Evolutionary conservation across 37 sponge, comb jelly and placozoan genomes (phyloP).

Genomic region (Oopsacas minuta): DNA sequence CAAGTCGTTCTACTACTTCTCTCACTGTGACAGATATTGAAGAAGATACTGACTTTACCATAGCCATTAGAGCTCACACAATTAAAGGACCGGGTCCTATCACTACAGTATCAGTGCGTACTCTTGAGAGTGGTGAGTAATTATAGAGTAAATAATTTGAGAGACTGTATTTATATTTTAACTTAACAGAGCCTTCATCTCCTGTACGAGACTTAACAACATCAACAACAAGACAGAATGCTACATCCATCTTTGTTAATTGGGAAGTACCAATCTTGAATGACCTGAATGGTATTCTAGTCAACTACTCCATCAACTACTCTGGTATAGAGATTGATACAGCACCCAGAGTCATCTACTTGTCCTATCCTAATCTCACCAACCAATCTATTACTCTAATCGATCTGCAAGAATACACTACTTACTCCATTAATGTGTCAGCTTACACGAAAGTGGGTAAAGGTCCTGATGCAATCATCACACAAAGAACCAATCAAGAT

Average conservation of each 20-base stretch:
- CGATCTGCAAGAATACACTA: background rate
- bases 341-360: background rate
- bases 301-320: slow-evolving; percentile 13
- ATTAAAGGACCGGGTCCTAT: background rate
- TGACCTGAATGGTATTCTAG: background rate
- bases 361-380: background rate
- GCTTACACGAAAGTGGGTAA: slow-evolving; percentile 14
- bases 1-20: background rate
- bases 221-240: background rate
- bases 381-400: background rate
- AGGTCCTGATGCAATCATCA: background rate
- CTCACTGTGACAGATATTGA: background rate
- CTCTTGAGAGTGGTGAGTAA: background rate
- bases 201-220: background rate
- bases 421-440: background rate
- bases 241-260: background rate
- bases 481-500: slow-evolving; percentile 14
- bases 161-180: background rate
- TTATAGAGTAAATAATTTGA: too few species aligned
- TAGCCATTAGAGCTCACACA: background rate
- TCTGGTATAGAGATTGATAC: slow-evolving; percentile 18
- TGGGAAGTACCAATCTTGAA: slow-evolving; percentile 6
- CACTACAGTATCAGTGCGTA: background rate
- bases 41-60: background rate
- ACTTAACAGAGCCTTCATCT: background rate